phyloP scores from a whole-genome alignment of 2,797 vertebrate species.

The Etheostoma nigrum region DNA sequence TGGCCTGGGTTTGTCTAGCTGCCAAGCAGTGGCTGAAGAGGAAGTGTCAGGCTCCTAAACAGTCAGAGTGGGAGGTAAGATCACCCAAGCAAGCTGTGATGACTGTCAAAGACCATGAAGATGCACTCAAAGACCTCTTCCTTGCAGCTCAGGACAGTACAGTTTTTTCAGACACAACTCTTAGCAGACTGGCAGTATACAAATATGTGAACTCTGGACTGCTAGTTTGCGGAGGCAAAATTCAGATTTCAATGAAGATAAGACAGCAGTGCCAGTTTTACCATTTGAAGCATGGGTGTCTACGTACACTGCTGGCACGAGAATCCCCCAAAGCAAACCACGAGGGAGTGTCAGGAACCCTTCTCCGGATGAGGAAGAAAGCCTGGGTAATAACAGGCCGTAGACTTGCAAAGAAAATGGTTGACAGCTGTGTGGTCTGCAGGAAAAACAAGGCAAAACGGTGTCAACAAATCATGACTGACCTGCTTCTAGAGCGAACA shows the following conservation, averaged over 20 bases:
- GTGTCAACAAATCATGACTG: neutral
- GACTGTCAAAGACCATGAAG: neutral
- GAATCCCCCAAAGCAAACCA: no score
- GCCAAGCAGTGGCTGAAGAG: no score
- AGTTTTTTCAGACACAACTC: neutral
- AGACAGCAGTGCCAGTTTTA: neutral
- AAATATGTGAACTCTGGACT: neutral
- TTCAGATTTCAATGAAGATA: neutral
- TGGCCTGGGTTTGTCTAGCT: no score
- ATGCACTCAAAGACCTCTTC: slow-evolving; percentile 17
- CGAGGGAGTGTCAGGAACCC: neutral
- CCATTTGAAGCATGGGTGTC: no score
- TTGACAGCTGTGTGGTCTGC: slow-evolving; percentile 1
- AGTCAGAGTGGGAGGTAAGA: no score
- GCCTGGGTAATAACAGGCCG: neutral
- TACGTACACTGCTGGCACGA: no score
- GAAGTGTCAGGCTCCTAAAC: no score
- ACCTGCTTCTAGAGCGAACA: neutral
- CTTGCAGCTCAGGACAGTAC: neutral
- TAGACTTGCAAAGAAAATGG: neutral
- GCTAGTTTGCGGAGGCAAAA: neutral
- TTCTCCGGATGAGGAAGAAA: neutral
- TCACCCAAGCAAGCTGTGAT: slow-evolving; percentile 4
- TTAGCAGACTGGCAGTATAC: neutral
- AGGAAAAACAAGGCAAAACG: neutral